These are phyloP conservation scores for Dynastes grantii DNA, from an alignment of 2,888 invertebrate species.

Conservation along the genomic window DNA sequence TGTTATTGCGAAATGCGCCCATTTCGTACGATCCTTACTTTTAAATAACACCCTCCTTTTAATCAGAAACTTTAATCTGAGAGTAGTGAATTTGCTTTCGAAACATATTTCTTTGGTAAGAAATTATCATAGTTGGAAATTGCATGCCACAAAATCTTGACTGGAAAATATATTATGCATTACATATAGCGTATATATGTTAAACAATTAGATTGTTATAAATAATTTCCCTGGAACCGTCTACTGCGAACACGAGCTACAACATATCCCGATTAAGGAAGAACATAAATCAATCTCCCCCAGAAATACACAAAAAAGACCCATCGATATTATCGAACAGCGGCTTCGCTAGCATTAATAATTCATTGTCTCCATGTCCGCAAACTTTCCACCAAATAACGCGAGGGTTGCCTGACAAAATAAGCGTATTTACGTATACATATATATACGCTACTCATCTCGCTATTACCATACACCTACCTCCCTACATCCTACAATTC, in stretches of 20 bases:
- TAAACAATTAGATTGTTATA: not conserved
- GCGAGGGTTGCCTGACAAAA: slow-evolving; percentile 3
- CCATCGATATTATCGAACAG: slow-evolving; percentile 37
- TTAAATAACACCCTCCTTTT: too few relatives aligned
- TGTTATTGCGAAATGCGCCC: too few relatives aligned
- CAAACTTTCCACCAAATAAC: not conserved
- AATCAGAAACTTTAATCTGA: too few relatives aligned
- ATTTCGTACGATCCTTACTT: too few relatives aligned
- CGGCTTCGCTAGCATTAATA: slow-evolving; percentile 24
- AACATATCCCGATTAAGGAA: not conserved
- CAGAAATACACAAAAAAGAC: slow-evolving; percentile 14
- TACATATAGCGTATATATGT: too few relatives aligned
- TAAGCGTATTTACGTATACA: not conserved
- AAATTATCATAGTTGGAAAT: too few relatives aligned
- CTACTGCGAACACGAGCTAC: not conserved
- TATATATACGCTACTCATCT: not conserved
- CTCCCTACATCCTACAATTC: too few relatives aligned
- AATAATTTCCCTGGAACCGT: not conserved
- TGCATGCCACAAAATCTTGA: too few relatives aligned
- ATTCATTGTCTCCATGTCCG: slow-evolving; percentile 30
- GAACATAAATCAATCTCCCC: slow-evolving; percentile 26
- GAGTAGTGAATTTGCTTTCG: too few relatives aligned
- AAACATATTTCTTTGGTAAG: too few relatives aligned
- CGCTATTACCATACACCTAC: not conserved
- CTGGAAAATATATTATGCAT: too few relatives aligned